Conservation (phyloP, 2,797 vertebrate species). For the Cryptoblepharus egeriae region DNA sequence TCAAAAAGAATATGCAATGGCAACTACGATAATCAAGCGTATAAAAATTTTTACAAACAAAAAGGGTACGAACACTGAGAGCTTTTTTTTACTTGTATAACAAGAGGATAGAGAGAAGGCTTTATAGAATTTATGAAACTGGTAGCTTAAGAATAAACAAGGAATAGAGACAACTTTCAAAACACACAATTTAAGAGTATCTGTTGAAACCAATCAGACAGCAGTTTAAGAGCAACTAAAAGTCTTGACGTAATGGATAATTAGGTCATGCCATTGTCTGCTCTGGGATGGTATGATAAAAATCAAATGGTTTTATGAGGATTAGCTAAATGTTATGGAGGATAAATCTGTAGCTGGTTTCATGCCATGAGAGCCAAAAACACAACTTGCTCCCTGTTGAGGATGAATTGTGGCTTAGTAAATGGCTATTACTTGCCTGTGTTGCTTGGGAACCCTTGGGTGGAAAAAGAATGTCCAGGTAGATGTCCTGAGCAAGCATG, state of each 20-base stretch:
- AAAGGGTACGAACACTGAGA: background rate
- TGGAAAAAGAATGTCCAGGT: background rate
- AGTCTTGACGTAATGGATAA: background rate
- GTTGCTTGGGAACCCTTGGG: background rate
- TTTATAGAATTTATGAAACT: background rate
- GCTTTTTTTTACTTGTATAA: background rate
- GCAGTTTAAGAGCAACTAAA: background rate
- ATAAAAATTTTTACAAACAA: background rate
- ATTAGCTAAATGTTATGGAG: background rate
- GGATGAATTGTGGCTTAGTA: background rate
- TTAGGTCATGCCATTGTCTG: background rate
- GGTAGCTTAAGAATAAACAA: background rate
- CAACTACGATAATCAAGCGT: background rate
- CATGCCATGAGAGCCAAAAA: background rate
- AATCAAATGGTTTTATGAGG: background rate
- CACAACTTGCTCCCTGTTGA: no score
- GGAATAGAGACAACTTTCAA: background rate
- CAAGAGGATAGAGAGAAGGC: background rate
- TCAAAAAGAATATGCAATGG: background rate
- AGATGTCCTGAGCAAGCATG: background rate
- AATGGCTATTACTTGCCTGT: background rate
- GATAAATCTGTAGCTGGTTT: background rate
- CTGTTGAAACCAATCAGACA: background rate
- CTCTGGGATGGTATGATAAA: background rate
- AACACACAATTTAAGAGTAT: background rate